Evolutionary conservation across 2,888 invertebrate genomes (phyloP), one percentile per base, ranked within the genome.

Genomic region (Drosophila meridionalis): DNA sequence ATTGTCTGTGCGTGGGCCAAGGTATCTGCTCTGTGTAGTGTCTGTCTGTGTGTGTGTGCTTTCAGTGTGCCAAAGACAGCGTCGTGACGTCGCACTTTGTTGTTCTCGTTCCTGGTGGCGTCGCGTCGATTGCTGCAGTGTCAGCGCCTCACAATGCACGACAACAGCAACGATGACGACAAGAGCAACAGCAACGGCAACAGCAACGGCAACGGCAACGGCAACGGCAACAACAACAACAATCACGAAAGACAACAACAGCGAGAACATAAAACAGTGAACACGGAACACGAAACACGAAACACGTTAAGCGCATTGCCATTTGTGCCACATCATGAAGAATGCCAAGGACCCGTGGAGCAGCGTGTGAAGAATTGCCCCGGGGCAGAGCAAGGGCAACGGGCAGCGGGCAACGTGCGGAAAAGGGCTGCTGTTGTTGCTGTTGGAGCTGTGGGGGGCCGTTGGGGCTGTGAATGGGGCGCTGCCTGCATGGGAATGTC

Each of bases 1-100:
- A 85, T 87, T 83, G 90, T 89, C 76, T 71, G 87, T 78, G 87
- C 90, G 84, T 85, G 87, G 89, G 87, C 87, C 90, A 89, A 89
- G 78, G 89, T 89, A 77, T 86, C 67, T 69, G 76, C 55, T 43
- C 65, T 50, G 20, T 69, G 50, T 59, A 66, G 67, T 58, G 58
- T 63, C 60, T 50, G 48, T 20, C 6, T 42, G 38, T 60, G 20
- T 58, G 26, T 58, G 34, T 34, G 45, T 58, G 58, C 36, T 7
- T 59, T 59, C 59, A 56, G 43, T 47, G 55, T 65, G 64, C 26
- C 66, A 72, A 67, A 81, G 69, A 73, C 78, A 82, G 55, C 59
- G 53, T 70, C 64, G 74, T 61, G 78, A 55, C 65, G 60, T 43
- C 38, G 61, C 59, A 62, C 40, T 57, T 50, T 56, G 43, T 53